A percentile compares a stretch with the other conserved stretches of the same genome.
These are phyloP conservation scores for Lepidocyrtoides sp. DNA, from an alignment of 2,888 invertebrate species.

Conservation along the genomic window DNA sequence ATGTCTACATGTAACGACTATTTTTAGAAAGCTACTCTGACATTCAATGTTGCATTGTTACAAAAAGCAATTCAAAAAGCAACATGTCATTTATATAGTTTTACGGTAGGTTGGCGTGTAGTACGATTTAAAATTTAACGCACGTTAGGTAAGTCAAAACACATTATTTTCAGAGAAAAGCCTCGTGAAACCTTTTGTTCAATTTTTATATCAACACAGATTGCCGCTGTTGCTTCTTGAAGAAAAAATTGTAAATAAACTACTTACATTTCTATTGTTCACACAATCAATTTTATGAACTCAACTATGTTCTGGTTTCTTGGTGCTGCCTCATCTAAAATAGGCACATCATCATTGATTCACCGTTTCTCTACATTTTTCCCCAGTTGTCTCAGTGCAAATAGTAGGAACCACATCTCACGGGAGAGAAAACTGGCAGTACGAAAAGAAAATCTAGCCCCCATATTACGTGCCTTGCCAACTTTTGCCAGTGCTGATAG, in stretches of 20 bases:
- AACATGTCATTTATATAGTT: not conserved
- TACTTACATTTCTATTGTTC: not conserved
- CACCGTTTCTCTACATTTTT: not conserved
- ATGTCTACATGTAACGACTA: too few species aligned
- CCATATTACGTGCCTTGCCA: constrained; percentile 14
- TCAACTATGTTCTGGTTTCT: not conserved
- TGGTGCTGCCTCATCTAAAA: not conserved
- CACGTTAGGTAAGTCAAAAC: not conserved
- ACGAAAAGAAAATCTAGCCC: not conserved
- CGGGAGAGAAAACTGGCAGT: constrained; percentile 7
- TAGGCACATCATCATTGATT: not conserved
- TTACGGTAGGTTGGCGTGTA: not conserved
- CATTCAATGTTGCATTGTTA: too few species aligned
- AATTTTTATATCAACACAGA: not conserved
- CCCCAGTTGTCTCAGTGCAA: not conserved
- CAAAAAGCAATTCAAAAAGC: not conserved
- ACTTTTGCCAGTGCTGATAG: not conserved
- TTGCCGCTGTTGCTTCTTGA: constrained; percentile 11
- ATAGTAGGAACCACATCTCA: not conserved
- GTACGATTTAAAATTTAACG: constrained; percentile 28
- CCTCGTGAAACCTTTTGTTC: constrained; percentile 29
- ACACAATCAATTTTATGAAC: not conserved
- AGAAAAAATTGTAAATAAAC: constrained; percentile 26
- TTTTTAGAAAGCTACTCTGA: too few species aligned
- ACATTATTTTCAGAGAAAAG: not conserved